A percentile compares a stretch with the other conserved stretches of the same genome.
phyloP scores from a whole-genome alignment of 2,797 vertebrate species.

The Sciurus vulgaris region DNA sequence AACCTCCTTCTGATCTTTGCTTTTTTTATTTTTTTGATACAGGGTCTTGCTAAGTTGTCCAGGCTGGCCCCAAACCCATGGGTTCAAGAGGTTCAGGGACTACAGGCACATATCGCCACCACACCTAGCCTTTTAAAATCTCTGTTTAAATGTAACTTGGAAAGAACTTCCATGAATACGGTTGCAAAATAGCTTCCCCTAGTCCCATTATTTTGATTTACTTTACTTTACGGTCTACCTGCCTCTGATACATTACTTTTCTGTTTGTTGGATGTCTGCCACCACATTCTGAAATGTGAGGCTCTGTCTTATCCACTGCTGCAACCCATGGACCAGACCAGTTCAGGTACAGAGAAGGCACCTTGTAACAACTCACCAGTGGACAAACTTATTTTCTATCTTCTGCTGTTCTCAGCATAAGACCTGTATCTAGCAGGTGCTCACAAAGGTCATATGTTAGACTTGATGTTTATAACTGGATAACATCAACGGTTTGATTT shows the following conservation, averaged over 20 bases:
- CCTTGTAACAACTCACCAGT: rapidly evolving
- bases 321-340: not conserved
- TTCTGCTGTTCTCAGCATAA: not conserved
- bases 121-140: not conserved
- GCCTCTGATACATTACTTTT: not conserved
- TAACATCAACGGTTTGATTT: not conserved
- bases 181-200: not conserved
- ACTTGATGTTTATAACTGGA: not conserved
- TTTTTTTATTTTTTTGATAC: too few species aligned
- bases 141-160: not conserved
- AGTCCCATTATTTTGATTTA: not conserved
- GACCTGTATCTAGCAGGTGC: not conserved
- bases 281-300: not conserved
- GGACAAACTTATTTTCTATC: not conserved
- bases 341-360: not conserved
- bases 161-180: not conserved
- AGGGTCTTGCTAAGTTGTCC: too few species aligned
- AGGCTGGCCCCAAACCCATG: too few species aligned
- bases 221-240: not conserved
- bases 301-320: not conserved
- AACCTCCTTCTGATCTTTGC: not conserved
- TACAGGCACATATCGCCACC: not conserved
- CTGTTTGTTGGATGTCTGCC: not conserved
- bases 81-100: too few species aligned
- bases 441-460: not conserved